Evolutionary conservation across 1,140 invertebrate genomes (phyloP).

Genomic region (Caenorhabditis brenneri): DNA sequence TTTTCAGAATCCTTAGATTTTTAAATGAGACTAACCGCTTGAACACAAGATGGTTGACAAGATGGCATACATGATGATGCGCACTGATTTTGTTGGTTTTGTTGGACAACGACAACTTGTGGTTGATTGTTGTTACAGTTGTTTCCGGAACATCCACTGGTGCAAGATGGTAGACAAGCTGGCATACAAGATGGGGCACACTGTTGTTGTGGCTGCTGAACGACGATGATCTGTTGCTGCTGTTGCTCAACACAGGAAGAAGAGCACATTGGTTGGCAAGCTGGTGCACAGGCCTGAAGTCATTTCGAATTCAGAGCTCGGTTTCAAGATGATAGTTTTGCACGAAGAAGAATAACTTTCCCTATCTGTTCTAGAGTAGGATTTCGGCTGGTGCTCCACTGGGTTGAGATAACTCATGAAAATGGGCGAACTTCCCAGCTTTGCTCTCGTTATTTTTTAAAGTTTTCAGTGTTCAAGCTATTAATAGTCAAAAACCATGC

Average conservation of each 20-base stretch:
- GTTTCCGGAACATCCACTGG: slow-evolving; percentile 40
- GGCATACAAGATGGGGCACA: slow-evolving; percentile 53
- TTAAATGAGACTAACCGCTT: not conserved
- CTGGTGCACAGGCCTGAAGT: slow-evolving; percentile 41
- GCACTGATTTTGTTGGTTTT: slow-evolving; percentile 51
- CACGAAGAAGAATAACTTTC: too few relatives aligned
- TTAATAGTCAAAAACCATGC: too few relatives aligned
- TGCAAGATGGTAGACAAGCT: slow-evolving; percentile 42
- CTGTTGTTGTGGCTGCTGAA: slow-evolving; percentile 42
- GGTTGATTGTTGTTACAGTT: slow-evolving; percentile 47
- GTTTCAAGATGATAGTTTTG: too few relatives aligned
- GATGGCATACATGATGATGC: slow-evolving; percentile 52
- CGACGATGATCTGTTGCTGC: slow-evolving; percentile 52
- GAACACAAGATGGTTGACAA: slow-evolving; percentile 55
- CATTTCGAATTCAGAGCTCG: too few relatives aligned
- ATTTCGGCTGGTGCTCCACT: too few relatives aligned
- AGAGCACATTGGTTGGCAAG: slow-evolving; percentile 52
- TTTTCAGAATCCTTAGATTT: too few relatives aligned
- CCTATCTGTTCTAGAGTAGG: too few relatives aligned
- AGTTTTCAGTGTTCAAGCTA: too few relatives aligned
- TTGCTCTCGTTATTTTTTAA: too few relatives aligned
- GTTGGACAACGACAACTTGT: slow-evolving; percentile 48
- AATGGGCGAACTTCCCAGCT: too few relatives aligned
- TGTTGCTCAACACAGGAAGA: slow-evolving; percentile 45
- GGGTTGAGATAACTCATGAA: too few relatives aligned